These are phyloP conservation scores for Acanthochromis polyacanthus DNA, from an alignment of 2,113 vertebrate genomes.

Conservation along the genomic window DNA sequence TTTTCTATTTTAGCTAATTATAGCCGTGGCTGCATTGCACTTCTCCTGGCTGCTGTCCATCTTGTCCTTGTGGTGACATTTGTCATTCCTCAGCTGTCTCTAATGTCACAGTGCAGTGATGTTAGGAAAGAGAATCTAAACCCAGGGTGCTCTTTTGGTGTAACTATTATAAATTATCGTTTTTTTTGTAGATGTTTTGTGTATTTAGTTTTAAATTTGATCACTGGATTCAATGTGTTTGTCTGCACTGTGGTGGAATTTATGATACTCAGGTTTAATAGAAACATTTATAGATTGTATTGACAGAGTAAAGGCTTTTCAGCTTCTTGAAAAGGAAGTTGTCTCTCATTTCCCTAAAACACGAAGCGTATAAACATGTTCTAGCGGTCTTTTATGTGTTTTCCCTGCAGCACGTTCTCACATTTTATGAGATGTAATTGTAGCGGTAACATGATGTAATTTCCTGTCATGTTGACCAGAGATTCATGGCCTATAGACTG, in stretches of 20 bases:
- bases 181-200: no score
- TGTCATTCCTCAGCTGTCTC: conserved; percentile 27
- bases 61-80: conserved; percentile 42
- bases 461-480: not conserved
- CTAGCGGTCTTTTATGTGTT: not conserved
- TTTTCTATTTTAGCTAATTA: conserved; percentile 36
- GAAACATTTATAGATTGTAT: not conserved
- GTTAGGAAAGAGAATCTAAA: not conserved
- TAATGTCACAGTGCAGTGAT: conserved; percentile 13
- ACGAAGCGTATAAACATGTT: not conserved
- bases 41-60: conserved; percentile 47
- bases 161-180: no score
- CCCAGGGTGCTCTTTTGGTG: no score
- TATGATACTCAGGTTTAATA: not conserved
- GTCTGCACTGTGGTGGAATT: not conserved
- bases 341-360: not conserved
- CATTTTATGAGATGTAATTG: not conserved
- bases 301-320: not conserved
- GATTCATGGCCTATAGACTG: not conserved
- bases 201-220: not conserved
- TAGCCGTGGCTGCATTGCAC: conserved; percentile 3
- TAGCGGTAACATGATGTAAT: not conserved
- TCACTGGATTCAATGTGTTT: not conserved
- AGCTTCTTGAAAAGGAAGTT: not conserved
- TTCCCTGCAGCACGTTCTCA: no score